Conservation (phyloP, 2,888 invertebrate species). For the Branchipolynoe longqiensis region DNA sequence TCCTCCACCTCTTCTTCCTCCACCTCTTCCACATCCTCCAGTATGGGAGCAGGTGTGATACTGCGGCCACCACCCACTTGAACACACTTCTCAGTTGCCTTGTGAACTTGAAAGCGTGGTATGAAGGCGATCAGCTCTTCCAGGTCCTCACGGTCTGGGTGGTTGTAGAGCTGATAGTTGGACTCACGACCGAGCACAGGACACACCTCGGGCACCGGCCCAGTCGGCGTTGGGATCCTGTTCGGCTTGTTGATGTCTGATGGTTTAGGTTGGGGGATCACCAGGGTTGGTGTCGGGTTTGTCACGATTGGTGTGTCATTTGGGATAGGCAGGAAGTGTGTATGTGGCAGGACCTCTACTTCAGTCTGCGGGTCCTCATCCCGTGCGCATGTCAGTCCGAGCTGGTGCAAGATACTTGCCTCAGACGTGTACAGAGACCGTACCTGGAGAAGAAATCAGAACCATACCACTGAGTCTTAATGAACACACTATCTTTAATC, state of each 20-base stretch:
- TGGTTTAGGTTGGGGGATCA: too few species aligned
- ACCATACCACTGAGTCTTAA: too few species aligned
- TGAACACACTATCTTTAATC: too few species aligned
- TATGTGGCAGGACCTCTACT: slow-evolving; percentile 88
- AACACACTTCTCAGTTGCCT: slow-evolving; percentile 17
- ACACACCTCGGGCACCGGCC: slow-evolving; percentile 14
- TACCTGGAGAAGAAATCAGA: too few species aligned
- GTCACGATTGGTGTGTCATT: background rate
- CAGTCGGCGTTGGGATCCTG: background rate
- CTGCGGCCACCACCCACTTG: slow-evolving; percentile 8
- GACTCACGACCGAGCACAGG: slow-evolving; percentile 27
- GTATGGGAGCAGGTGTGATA: background rate
- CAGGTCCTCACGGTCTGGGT: background rate
- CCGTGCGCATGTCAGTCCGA: slow-evolving; percentile 63
- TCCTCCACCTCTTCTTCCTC: too few species aligned
- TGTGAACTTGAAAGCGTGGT: slow-evolving; percentile 33
- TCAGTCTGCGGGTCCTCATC: slow-evolving; percentile 59
- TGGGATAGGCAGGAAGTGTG: slow-evolving; percentile 91
- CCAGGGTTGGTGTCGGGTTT: background rate
- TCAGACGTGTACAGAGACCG: slow-evolving; percentile 65
- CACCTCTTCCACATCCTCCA: background rate
- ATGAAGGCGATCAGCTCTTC: background rate
- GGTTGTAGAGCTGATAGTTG: slow-evolving; percentile 44
- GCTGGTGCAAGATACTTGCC: slow-evolving; percentile 61
- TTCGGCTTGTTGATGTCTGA: background rate